Conservation (phyloP, 2,113 vertebrate genomes). For the Rattus rattus region DNA sequence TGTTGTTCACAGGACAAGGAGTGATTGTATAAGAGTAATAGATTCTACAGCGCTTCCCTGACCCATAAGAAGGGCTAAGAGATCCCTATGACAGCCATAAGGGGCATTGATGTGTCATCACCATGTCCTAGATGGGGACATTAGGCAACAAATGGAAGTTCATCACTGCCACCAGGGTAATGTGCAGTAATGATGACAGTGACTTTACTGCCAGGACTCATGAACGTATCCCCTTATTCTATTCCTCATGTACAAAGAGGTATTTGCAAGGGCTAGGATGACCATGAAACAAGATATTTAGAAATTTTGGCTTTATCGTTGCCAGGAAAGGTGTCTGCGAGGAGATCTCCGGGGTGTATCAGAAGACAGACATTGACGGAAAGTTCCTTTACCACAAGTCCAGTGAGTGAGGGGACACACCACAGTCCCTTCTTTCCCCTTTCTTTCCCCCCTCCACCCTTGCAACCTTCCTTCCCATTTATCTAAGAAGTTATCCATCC, state of each 20-base stretch:
- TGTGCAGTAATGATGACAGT: too few relatives aligned
- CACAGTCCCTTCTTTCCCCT: fast-evolving
- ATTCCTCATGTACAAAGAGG: neutral
- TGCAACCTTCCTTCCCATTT: neutral
- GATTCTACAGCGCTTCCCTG: neutral
- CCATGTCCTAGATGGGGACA: neutral
- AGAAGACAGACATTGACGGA: conserved; percentile 83
- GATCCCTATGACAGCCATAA: too few relatives aligned
- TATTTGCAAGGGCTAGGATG: neutral
- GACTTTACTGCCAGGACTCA: neutral
- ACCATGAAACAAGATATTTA: neutral
- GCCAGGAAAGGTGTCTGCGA: conserved; percentile 85
- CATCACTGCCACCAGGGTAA: neutral
- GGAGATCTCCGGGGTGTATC: conserved; percentile 65
- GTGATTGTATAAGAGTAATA: too few relatives aligned
- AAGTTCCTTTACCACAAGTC: conserved; percentile 84
- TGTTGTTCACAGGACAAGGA: neutral
- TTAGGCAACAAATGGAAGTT: neutral
- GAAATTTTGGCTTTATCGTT: conserved; percentile 16
- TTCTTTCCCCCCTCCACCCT: neutral
- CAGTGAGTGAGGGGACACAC: conserved; percentile 78
- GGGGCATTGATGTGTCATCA: neutral
- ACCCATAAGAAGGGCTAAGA: too few relatives aligned
- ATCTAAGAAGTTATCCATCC: neutral
- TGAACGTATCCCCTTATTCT: neutral